phyloP scores from a whole-genome alignment of 23 tunicate genomes.

The Ascidia mentula region DNA sequence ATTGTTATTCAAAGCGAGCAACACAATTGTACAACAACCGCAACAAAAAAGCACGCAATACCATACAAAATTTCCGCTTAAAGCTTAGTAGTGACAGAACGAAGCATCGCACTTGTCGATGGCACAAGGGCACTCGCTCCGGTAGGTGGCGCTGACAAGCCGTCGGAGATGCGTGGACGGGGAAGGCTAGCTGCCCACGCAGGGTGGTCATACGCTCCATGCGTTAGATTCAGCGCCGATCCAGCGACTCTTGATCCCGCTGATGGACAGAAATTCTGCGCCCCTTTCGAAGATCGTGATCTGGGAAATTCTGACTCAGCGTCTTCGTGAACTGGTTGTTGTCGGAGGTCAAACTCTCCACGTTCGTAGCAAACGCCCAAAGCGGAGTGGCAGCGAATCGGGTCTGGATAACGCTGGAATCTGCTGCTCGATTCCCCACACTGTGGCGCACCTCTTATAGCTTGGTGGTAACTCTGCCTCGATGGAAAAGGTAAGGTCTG shows the following conservation, averaged over 20 bases:
- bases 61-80: not conserved
- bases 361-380: not conserved
- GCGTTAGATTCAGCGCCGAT: not conserved
- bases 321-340: not conserved
- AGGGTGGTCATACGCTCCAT: not conserved
- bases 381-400: not conserved
- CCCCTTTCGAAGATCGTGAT: not conserved
- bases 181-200: not conserved
- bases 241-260: not conserved
- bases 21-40: too few relatives aligned
- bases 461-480: not conserved
- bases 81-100: not conserved
- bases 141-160: not conserved
- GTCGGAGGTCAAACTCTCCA: not conserved
- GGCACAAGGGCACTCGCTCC: not conserved
- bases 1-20: too few relatives aligned
- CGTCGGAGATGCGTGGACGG: not conserved
- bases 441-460: not conserved
- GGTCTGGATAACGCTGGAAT: not conserved
- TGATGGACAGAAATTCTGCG: not conserved
- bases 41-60: not conserved
- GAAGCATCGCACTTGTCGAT: not conserved
- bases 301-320: not conserved
- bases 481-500: constrained; percentile 1
- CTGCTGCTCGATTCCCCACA: not conserved